These are phyloP conservation scores for Morone saxatilis DNA, from an alignment of 2,113 vertebrate genomes.

Conservation along the genomic window DNA sequence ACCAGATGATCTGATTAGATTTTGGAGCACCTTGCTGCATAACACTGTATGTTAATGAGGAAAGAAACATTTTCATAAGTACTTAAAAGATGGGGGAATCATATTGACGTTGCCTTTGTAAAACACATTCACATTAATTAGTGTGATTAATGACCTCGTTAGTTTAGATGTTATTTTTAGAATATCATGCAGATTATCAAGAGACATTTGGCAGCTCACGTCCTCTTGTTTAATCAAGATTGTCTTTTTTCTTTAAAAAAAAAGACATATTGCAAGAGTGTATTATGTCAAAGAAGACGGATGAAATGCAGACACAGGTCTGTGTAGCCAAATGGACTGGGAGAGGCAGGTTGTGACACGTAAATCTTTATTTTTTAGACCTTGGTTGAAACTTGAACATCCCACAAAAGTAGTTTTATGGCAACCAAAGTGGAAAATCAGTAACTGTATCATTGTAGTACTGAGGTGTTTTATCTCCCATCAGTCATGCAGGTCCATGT, in stretches of 20 bases:
- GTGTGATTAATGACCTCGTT: conserved; percentile 29
- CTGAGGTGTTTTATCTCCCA: conserved; percentile 5
- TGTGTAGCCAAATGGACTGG: neutral
- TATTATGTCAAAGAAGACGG: conserved; percentile 4
- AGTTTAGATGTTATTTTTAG: conserved; percentile 16
- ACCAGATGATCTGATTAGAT: conserved; percentile 12
- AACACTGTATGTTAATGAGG: conserved; percentile 10
- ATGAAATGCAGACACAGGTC: neutral
- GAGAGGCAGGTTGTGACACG: neutral
- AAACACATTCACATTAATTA: neutral
- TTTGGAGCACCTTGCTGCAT: neutral
- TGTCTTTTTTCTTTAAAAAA: neutral
- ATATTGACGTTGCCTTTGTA: neutral
- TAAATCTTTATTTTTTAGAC: neutral
- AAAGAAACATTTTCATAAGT: neutral
- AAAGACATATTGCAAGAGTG: neutral
- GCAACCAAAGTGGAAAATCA: neutral
- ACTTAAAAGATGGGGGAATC: neutral
- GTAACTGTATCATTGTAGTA: neutral
- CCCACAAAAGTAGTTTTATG: conserved; percentile 7
- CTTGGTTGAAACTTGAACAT: conserved; percentile 3
- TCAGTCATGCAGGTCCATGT: conserved; percentile 6
- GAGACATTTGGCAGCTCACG: neutral
- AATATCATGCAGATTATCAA: neutral
- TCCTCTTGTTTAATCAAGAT: neutral